Percentiles rank a stretch among this genome's conserved stretches.
Conservation (phyloP, 2,797 vertebrate species). For the Falco naumanni region DNA sequence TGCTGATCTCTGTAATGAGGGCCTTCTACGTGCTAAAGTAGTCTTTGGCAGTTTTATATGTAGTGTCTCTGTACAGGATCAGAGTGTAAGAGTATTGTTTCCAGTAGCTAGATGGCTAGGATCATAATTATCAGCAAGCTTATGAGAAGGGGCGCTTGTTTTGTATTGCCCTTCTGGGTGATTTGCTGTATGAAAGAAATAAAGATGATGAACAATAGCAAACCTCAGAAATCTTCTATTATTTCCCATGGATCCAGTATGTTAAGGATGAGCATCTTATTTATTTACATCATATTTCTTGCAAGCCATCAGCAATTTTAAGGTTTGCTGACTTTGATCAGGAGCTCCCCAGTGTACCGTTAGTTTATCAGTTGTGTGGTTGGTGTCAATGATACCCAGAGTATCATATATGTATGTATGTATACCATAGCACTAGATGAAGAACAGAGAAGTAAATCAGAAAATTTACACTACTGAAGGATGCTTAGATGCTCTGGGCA, state of each 20-base stretch:
- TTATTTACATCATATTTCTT: not conserved
- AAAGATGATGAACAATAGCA: not conserved
- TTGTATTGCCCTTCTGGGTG: not conserved
- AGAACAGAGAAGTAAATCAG: not conserved
- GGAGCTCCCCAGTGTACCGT: not conserved
- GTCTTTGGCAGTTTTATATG: not conserved
- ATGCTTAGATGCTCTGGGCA: not conserved
- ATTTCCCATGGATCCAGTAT: not conserved
- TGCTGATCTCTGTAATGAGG: not conserved
- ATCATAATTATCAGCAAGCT: not conserved
- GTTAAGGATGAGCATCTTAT: not conserved
- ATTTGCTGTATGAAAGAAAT: not conserved
- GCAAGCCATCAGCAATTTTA: not conserved
- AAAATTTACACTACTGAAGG: not conserved
- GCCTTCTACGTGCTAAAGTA: rapidly evolving
- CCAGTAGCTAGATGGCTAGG: not conserved
- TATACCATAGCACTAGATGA: not conserved
- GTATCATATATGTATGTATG: not conserved
- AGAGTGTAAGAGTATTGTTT: not conserved
- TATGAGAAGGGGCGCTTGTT: not conserved
- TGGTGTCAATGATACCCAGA: not conserved
- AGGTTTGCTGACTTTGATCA: not conserved
- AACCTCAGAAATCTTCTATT: not conserved
- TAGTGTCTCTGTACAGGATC: not conserved
- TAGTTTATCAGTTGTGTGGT: not conserved